Evolutionary conservation across 2,888 invertebrate genomes (phyloP), one percentile per base, ranked within the genome.

Genomic region (Pseudoips prasinana): DNA sequence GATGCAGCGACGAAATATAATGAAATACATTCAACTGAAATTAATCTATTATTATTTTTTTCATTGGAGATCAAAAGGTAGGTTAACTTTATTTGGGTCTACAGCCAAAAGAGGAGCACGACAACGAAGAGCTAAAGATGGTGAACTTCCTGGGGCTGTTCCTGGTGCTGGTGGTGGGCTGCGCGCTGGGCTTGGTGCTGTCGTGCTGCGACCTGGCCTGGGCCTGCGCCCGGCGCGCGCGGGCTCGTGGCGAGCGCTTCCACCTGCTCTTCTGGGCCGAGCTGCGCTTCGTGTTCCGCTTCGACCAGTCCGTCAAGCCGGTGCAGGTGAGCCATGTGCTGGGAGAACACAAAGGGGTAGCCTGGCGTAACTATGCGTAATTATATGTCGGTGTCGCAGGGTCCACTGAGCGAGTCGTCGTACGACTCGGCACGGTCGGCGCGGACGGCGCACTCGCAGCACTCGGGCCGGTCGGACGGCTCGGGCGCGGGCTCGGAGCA

Each of bases 91-190:
- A n/a, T n/a, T n/a, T n/a, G n/a, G 1, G 3, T 22, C 18, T 32
- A 28, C 66, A 85, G 85, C 68, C 59, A 25, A 56, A 47, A 14
- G 83, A 80, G 10, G 75, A 73, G 22, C 66, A 52, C 48, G 72
- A 65, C 50, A 83, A 70, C 55, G 57, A 52, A 67, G 80, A 64
- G 80, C 90, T 54, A 35, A 91, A 90, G 33, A 88, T 97, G 60
- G 90, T 91, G 43, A 96, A 96, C 77, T 94, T 96, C 22, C 92
- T 93, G 46, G 96, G 96, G 23, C 92, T 96, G 23, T 96, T 95
- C 78, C 82, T 94, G 35, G 94, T 96, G 43, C 84, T 96, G 40
- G 90, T 91, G 29, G 87, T 91, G 36, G 95, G 95, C 0, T 90
- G 93, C 53, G 79, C 86, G 26, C 67, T 93, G 29, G 93, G 94